Evolutionary conservation across 2,888 invertebrate genomes (phyloP), one percentile per base, ranked within the genome.

Genomic region (Trypoxylon attenuatum): DNA sequence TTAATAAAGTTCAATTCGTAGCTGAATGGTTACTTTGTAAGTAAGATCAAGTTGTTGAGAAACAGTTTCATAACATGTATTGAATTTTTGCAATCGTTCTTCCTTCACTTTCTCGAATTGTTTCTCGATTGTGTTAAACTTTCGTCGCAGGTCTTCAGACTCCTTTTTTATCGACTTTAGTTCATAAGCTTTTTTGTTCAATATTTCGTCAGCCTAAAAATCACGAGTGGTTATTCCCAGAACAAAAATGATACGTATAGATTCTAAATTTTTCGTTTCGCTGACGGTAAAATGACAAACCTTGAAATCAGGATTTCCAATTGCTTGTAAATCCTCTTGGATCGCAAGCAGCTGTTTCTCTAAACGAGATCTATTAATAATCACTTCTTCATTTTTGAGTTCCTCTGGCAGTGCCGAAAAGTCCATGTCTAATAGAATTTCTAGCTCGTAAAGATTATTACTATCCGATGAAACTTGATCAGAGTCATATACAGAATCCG

Each of bases 281-380:
- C n/a, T n/a, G n/a, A n/a, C n/a, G n/a, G n/a, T n/a, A n/a, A n/a
- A n/a, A n/a, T 39, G 41, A 22, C 18, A n/a, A 38, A 91, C 94
- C 88, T 92, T 91, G 93, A 97, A 92, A 87, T 98, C 97, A 0
- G 98, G 97, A 16, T 96, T 96, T 88, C 96, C 95, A 75, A 98
- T 95, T 83, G 95, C 92, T 81, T 95, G 94, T 39, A 99, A 89
- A 10, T 93, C 92, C 76, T 93, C 92, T 81, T 94, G 91, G 81
- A 96, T 91, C 45, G 93, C 91, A 82, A 91, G 91, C 75, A 97
- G 92, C 45, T 93, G 92, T 85, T 94, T 94, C 76, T 91, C 90
- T 79, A 97, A 87, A 79, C 92, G 92, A 83, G 95, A 94, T 1
- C 92, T 93, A 69, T 90, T 89, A 83, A 94, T 94, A 85, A 94